Evolutionary conservation across 2,113 vertebrate species (phyloP).

Genomic region (Nyctereutes procyonoides): DNA sequence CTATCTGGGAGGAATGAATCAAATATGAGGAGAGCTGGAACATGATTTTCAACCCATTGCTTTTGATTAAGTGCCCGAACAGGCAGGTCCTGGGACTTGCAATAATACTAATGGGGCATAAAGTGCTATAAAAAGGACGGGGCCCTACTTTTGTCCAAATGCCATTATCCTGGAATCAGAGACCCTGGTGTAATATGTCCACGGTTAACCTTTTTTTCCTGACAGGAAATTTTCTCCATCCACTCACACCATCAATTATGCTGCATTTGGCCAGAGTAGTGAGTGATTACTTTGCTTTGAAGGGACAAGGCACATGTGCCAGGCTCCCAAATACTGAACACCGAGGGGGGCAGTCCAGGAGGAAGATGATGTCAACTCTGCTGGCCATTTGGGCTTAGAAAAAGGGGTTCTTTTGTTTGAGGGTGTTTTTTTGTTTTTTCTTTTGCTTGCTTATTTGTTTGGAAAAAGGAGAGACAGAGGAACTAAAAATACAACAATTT

Average conservation of each 20-base stretch:
- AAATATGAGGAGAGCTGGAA: conserved; percentile 96
- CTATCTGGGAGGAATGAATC: conserved; percentile 99
- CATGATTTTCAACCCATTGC: conserved; percentile 99
- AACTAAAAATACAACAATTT: background rate
- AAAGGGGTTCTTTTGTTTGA: conserved; percentile 28
- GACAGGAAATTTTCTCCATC: conserved; percentile 87
- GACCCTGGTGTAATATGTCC: conserved; percentile 92
- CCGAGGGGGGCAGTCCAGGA: background rate
- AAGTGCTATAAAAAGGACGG: conserved; percentile 89
- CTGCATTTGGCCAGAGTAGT: conserved; percentile 82
- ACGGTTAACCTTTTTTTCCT: conserved; percentile 88
- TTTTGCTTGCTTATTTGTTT: background rate
- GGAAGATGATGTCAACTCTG: background rate
- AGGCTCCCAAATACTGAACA: conserved; percentile 48
- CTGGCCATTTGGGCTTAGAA: background rate
- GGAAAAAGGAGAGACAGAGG: background rate
- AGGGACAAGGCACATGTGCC: background rate
- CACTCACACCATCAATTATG: conserved; percentile 82
- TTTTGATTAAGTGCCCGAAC: conserved; percentile 99
- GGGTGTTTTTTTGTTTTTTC: background rate
- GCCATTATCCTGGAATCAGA: conserved; percentile 94
- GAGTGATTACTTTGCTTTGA: conserved; percentile 81
- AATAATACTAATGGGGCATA: conserved; percentile 99
- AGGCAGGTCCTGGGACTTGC: conserved; percentile 96
- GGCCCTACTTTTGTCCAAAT: conserved; percentile 90